phyloP scores from a whole-genome alignment of 2,113 vertebrate species.

The Perognathus longimembris region DNA sequence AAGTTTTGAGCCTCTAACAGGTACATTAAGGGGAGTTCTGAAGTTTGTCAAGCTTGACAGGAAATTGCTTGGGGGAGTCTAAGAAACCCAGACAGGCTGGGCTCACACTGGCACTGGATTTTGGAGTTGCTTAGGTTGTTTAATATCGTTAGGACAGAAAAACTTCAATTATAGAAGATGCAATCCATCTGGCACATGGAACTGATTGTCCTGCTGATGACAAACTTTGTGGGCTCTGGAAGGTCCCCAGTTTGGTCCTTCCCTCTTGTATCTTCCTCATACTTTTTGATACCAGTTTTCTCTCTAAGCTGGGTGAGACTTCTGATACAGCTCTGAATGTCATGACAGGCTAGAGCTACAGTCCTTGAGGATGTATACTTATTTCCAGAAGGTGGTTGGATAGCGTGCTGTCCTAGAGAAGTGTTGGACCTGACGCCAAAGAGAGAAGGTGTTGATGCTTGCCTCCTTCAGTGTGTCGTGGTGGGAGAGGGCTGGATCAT shows the following conservation, averaged over 20 bases:
- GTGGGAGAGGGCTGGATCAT: no score
- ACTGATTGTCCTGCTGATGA: not conserved
- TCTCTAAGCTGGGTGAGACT: not conserved
- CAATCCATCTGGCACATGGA: not conserved
- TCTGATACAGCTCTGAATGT: not conserved
- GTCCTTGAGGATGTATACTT: not conserved
- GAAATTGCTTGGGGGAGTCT: slow-evolving; percentile 62
- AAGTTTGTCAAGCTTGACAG: slow-evolving; percentile 62
- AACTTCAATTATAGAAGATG: not conserved
- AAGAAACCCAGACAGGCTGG: slow-evolving; percentile 60
- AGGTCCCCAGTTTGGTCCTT: not conserved
- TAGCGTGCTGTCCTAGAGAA: not conserved
- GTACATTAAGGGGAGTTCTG: slow-evolving; percentile 47
- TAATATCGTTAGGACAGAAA: slow-evolving; percentile 12
- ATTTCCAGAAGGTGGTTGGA: not conserved
- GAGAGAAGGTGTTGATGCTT: fast-evolving
- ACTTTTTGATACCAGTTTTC: not conserved
- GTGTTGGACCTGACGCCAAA: fast-evolving
- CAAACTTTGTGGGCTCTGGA: not conserved
- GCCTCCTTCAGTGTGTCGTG: not conserved
- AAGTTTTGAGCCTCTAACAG: slow-evolving; percentile 45
- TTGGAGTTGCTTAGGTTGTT: not conserved
- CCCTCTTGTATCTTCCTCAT: not conserved
- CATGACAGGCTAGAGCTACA: not conserved
- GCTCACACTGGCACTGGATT: slow-evolving; percentile 14